Percentiles rank a stretch among this genome's conserved stretches.
phyloP scores from a whole-genome alignment of 2,113 vertebrate genomes.

The Mirza zaza region DNA sequence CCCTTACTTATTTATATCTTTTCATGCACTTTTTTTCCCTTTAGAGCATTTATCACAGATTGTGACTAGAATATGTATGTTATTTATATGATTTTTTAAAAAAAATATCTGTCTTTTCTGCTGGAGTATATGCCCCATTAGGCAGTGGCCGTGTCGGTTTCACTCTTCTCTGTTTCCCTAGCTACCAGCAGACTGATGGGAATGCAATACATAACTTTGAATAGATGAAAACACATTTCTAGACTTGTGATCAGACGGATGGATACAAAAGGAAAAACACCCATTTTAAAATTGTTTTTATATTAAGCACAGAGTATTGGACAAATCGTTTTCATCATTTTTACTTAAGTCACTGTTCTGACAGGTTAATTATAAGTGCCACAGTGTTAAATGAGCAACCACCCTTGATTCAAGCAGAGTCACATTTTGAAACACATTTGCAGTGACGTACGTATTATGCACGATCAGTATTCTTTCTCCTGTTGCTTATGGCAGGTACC shows the following conservation, averaged over 20 bases:
- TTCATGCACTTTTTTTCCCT: not conserved
- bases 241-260: not conserved
- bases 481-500: not conserved
- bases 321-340: constrained; percentile 19
- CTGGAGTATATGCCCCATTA: not conserved
- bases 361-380: not conserved
- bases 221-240: not conserved
- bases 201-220: not conserved
- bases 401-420: not conserved
- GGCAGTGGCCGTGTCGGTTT: not conserved
- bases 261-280: not conserved
- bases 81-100: not conserved
- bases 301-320: not conserved
- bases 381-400: not conserved
- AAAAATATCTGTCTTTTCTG: not conserved
- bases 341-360: not conserved
- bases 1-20: not conserved
- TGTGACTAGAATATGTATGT: not conserved
- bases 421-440: not conserved
- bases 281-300: not conserved
- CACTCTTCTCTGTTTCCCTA: not conserved
- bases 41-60: not conserved
- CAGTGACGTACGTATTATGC: not conserved
- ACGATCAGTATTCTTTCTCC: not conserved
- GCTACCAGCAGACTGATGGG: not conserved